Conservation (phyloP, 2,113 vertebrate genomes). For the Ammodytes marinus region DNA sequence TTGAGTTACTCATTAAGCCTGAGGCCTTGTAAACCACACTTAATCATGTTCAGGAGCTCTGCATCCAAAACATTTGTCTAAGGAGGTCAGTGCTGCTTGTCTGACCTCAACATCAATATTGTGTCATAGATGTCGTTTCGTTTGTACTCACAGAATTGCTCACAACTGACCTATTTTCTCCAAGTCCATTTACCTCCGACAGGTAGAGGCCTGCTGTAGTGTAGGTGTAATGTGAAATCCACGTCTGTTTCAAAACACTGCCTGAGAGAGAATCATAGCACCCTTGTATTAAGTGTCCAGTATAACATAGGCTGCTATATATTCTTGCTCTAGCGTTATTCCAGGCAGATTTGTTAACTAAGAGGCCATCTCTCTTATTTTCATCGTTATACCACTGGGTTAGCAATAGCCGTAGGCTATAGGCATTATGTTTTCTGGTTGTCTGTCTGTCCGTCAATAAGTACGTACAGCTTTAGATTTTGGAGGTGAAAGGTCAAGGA, state of each 20-base stretch:
- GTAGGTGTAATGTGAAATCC: not conserved
- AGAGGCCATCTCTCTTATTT: not conserved
- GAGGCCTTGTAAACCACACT: constrained; percentile 22
- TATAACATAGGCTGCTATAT: not conserved
- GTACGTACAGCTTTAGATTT: too few species aligned
- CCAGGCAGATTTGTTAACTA: not conserved
- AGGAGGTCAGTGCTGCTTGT: constrained; percentile 46
- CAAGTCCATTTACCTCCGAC: constrained; percentile 7
- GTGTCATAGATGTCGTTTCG: constrained; percentile 17
- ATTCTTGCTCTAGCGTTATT: not conserved
- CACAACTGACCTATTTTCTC: constrained; percentile 22
- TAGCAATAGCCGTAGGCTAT: too few species aligned
- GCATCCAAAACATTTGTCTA: constrained; percentile 42
- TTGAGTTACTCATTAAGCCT: constrained; percentile 32
- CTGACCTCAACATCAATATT: constrained; percentile 48
- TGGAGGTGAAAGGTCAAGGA: too few species aligned
- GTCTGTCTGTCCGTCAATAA: too few species aligned
- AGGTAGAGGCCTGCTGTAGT: not conserved
- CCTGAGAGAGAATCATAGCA: not conserved
- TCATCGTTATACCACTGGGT: not conserved
- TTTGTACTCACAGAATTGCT: constrained; percentile 7
- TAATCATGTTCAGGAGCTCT: constrained; percentile 43
- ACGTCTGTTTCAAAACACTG: not conserved
- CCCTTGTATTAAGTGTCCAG: not conserved
- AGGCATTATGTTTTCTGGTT: too few species aligned